Evolutionary conservation across 2,797 vertebrate species (phyloP), one percentile per base, ranked within the genome.

Genomic region (Sebastiscus albofasciatus): DNA sequence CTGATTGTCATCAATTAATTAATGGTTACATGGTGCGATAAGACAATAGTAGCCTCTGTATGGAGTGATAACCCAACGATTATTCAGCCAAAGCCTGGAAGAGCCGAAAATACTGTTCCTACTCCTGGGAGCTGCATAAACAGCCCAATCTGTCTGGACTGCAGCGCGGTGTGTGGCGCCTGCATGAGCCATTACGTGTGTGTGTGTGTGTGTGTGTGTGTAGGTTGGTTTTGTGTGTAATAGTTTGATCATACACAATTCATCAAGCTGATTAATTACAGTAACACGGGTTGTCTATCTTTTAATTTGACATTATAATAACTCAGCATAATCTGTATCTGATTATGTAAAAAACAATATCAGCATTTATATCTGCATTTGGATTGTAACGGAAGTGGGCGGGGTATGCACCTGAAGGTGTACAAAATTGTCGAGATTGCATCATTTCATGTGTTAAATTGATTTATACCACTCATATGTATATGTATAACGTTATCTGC

Each of bases 1-100:
- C 87, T 84, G 93, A 95, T 95, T 89, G 89, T 82, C 85, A 95
- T 95, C 93, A 93, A 91, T 93, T 94, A 93, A 95, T 95, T 95
- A 94, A 92, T 87, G 81, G 67, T 83, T 90, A 87, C 87, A 86
- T 70, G 80, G 71, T 54, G 77, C 82, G 92, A 92, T 94, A 93
- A 93, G 81, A 91, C 80, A 85, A 77, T 85, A 68, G 72, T 77
- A 78, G 87, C 69, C 80, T 83, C 82, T 69, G 79, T 89, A 22
- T 74, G 67, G 20, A 82, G 75, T 36, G 86, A 83, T 82, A 83
- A 89, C 72, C 86, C 71, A 34, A 36, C 26, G 56, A 86, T 71
- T 62, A 81, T 79, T 85, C 68, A 83, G 77, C 80, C 77, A 80
- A 74, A 79, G 71, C 52, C 66, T 52, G 54, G 33, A 80, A 81